Percentiles rank a stretch among this genome's conserved stretches.
phyloP scores from a whole-genome alignment of 2,113 vertebrate species.

The Chlorodrepanis virens region DNA sequence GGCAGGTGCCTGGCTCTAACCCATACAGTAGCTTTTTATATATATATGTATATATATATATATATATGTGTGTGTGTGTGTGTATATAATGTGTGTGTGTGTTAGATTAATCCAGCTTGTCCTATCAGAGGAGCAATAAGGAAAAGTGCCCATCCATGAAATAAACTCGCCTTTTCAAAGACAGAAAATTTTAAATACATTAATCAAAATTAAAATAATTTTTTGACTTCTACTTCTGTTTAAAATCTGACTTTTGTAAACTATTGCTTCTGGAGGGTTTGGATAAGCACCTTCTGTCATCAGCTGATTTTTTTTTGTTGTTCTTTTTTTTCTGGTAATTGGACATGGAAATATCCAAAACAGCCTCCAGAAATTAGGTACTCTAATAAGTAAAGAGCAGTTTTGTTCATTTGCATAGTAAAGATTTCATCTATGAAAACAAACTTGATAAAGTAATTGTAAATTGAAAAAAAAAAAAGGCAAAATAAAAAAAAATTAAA shows the following conservation, averaged over 20 bases:
- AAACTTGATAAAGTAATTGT: neutral
- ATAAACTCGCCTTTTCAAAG: neutral
- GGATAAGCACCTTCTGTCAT: neutral
- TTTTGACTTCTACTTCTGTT: neutral
- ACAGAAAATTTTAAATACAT: neutral
- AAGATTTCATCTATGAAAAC: neutral
- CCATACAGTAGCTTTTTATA: neutral
- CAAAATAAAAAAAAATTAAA: neutral
- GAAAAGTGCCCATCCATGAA: neutral
- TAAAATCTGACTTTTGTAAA: neutral
- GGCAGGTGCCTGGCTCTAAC: neutral
- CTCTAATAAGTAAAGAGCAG: neutral
- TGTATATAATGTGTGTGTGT: neutral
- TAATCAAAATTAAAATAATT: neutral
- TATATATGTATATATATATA: neutral
- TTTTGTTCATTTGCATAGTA: neutral
- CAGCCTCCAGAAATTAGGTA: neutral
- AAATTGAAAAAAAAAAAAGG: neutral
- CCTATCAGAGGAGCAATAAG: neutral
- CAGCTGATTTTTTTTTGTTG: neutral
- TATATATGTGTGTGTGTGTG: fast-evolving
- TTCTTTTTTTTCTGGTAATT: neutral
- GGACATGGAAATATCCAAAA: neutral
- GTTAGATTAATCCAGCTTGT: neutral
- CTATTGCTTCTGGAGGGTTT: neutral